A percentile compares a stretch with the other conserved stretches of the same genome.
Conservation (phyloP, 2,888 invertebrate genomes). For the Drosophila tanythrix region DNA sequence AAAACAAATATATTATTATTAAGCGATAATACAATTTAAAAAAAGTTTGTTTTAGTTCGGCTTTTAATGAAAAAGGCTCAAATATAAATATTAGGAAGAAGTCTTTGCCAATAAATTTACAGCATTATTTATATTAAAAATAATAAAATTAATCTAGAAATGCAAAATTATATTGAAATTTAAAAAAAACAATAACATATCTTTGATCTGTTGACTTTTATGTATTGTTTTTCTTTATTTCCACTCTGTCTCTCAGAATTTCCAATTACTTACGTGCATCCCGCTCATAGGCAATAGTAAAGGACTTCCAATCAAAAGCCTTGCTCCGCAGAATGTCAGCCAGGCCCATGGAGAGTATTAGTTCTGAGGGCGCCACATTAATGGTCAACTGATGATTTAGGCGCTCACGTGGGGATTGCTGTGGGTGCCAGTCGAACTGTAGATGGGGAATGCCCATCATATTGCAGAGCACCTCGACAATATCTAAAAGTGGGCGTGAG, state of each 20-base stretch:
- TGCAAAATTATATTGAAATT: not conserved
- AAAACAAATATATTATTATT: not conserved
- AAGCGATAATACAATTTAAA: not conserved
- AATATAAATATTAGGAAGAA: not conserved
- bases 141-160: not conserved
- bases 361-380: constrained; percentile 90
- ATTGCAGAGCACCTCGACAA: constrained; percentile 87
- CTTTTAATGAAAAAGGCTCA: not conserved
- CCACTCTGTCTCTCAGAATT: not conserved
- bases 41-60: not conserved
- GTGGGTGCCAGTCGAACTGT: constrained; percentile 87
- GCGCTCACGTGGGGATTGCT: constrained; percentile 82
- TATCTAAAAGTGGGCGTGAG: constrained; percentile 67
- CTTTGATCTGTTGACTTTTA: not conserved
- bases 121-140: not conserved
- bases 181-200: not conserved
- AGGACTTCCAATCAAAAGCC: constrained; percentile 90
- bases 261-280: constrained; percentile 87
- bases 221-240: not conserved
- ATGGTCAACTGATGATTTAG: constrained; percentile 87
- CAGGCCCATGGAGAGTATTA: constrained; percentile 89
- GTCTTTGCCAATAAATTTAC: too few species aligned
- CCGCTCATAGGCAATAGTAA: constrained; percentile 93
- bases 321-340: constrained; percentile 88
- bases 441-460: constrained; percentile 88